Evolutionary conservation across 2,888 invertebrate species (phyloP).

Genomic region (Carabus problematicus): DNA sequence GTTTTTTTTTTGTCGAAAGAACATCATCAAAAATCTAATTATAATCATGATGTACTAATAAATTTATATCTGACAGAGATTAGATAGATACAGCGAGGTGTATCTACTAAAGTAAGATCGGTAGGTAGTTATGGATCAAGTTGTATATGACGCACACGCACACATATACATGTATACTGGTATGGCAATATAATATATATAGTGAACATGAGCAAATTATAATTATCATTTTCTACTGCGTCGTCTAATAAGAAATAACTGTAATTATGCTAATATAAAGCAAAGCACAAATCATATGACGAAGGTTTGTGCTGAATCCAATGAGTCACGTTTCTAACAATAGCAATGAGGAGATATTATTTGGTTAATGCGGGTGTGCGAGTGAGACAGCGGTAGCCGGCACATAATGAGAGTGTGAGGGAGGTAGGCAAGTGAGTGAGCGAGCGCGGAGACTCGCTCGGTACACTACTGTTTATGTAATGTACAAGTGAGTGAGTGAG

Average conservation of each 20-base stretch:
- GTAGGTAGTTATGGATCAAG: too few relatives aligned
- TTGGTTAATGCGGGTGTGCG: constrained; percentile 44
- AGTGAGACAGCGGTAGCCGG: constrained; percentile 43
- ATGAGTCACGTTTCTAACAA: constrained; percentile 44
- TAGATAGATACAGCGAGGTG: too few relatives aligned
- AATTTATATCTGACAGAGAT: constrained; percentile 1
- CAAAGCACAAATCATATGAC: constrained; percentile 44
- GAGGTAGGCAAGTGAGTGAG: constrained; percentile 44
- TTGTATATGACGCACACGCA: too few relatives aligned
- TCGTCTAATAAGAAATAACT: constrained; percentile 42
- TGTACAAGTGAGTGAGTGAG: constrained; percentile 33
- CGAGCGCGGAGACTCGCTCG: constrained; percentile 40
- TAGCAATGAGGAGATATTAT: constrained; percentile 45
- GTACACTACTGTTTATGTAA: not conserved
- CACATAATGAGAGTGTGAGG: constrained; percentile 44
- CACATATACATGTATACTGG: not conserved
- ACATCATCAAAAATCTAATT: constrained; percentile 19
- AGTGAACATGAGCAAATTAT: constrained; percentile 23
- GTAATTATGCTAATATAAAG: constrained; percentile 43
- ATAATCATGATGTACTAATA: constrained; percentile 26
- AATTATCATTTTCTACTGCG: constrained; percentile 39
- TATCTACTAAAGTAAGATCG: too few relatives aligned
- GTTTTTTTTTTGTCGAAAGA: not conserved
- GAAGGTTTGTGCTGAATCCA: constrained; percentile 42
- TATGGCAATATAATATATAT: too few relatives aligned